phyloP scores from a whole-genome alignment of 2,797 vertebrate genomes.

The Paguma larvata region DNA sequence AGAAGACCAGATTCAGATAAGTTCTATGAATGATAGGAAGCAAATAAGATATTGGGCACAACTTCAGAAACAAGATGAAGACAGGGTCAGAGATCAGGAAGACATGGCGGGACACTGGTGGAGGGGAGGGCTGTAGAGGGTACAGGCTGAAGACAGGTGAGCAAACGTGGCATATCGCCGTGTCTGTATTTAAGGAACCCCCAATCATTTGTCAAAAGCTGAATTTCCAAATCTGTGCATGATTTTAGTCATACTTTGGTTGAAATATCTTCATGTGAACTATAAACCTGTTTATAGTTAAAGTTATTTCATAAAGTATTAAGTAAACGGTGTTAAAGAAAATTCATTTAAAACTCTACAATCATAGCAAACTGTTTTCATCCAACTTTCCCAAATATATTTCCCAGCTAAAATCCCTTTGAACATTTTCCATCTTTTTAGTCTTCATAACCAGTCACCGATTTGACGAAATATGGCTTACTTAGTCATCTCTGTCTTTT shows the following conservation, averaged over 20 bases:
- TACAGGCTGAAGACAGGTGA: not conserved
- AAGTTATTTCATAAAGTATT: constrained; percentile 9
- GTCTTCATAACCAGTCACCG: not conserved
- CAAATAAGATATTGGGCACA: constrained; percentile 58
- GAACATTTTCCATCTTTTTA: not conserved
- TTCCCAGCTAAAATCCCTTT: not conserved
- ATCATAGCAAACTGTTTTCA: not conserved
- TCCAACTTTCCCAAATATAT: not conserved
- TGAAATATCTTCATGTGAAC: constrained; percentile 46
- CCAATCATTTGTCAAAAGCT: not conserved
- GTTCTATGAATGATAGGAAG: constrained; percentile 43
- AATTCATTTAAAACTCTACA: constrained; percentile 30
- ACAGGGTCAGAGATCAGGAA: not conserved
- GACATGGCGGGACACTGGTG: not conserved
- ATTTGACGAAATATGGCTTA: constrained; percentile 9
- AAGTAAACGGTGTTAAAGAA: not conserved
- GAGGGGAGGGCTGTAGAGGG: not conserved
- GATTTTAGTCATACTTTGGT: not conserved
- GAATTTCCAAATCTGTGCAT: not conserved
- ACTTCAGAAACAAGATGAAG: constrained; percentile 41
- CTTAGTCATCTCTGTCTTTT: constrained; percentile 32
- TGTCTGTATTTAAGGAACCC: not conserved
- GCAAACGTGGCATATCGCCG: fast-evolving
- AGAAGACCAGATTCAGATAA: constrained; percentile 57
- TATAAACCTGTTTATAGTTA: not conserved